Evolutionary conservation across 1,140 invertebrate species (phyloP).

Genomic region (Cyrtorhinus lividipennis): DNA sequence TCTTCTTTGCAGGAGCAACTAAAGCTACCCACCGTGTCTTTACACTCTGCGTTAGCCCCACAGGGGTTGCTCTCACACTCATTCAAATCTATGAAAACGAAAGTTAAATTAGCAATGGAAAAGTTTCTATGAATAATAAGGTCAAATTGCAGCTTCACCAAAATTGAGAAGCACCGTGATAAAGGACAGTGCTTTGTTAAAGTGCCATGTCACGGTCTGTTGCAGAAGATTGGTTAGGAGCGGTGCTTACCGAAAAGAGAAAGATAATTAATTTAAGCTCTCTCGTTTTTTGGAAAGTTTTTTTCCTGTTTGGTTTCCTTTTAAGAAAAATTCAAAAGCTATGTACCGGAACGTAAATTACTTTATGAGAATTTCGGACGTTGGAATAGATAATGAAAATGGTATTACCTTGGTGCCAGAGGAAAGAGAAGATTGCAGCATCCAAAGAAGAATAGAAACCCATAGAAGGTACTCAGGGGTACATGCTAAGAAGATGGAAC

Average conservation of each 20-base stretch:
- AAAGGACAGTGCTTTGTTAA: background rate
- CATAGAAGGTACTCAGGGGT: background rate
- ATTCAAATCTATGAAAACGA: constrained; percentile 54
- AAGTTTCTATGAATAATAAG: background rate
- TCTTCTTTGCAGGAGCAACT: constrained; percentile 66
- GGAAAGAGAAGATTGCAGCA: constrained; percentile 8
- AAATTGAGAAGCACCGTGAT: too few species aligned
- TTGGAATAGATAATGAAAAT: constrained; percentile 11
- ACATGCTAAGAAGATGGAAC: constrained; percentile 3
- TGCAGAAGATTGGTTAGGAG: background rate
- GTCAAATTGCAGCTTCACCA: background rate
- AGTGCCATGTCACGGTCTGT: background rate
- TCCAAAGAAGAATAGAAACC: constrained; percentile 3
- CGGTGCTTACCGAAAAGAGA: background rate
- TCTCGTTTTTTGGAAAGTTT: too few species aligned
- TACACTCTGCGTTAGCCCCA: constrained; percentile 69
- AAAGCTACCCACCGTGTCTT: constrained; percentile 73
- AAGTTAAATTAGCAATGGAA: background rate
- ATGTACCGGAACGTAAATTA: too few species aligned
- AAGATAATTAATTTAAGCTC: background rate
- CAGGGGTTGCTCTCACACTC: constrained; percentile 75
- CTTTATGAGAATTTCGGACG: too few species aligned
- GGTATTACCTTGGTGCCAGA: constrained; percentile 8
- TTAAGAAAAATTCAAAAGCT: too few species aligned
- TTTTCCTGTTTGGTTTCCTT: too few species aligned